Conservation (phyloP, 1,140 invertebrate species). For the Neomicropteryx cornuta region DNA sequence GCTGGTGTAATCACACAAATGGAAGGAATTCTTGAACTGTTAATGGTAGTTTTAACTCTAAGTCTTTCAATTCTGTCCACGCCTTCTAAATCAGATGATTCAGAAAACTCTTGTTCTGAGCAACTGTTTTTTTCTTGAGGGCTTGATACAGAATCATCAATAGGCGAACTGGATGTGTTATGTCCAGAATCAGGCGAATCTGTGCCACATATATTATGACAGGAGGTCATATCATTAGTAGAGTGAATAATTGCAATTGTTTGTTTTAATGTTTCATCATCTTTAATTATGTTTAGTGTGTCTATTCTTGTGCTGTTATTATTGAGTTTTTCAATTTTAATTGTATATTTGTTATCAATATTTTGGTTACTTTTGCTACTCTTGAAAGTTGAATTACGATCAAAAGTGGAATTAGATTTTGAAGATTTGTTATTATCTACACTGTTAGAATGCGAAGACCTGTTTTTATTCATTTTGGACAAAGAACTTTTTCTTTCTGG, state of each 20-base stretch:
- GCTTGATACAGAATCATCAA: constrained; percentile 58
- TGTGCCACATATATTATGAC: no score
- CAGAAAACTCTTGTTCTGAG: constrained; percentile 63
- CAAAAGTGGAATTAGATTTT: constrained; percentile 31
- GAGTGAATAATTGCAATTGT: no score
- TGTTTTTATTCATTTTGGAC: constrained; percentile 36
- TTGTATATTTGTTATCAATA: no score
- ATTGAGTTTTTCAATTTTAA: no score
- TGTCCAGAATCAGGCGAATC: constrained; percentile 68
- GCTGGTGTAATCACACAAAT: constrained; percentile 87
- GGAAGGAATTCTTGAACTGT: constrained; percentile 76
- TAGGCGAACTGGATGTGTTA: constrained; percentile 69
- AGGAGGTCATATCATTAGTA: no score
- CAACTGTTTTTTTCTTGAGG: constrained; percentile 55
- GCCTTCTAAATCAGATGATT: constrained; percentile 75
- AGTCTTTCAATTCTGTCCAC: constrained; percentile 76
- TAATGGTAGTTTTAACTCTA: constrained; percentile 75
- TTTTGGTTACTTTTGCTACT: no score
- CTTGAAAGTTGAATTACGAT: constrained; percentile 26
- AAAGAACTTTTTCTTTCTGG: constrained; percentile 65
- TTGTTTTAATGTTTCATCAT: no score
- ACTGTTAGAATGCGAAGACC: constrained; percentile 31
- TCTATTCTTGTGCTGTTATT: no score
- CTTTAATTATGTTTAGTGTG: no score
- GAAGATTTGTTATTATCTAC: constrained; percentile 45